Evolutionary conservation across 1,140 invertebrate genomes (phyloP), one percentile per base, ranked within the genome.

Genomic region (Brachystomella parvula): DNA sequence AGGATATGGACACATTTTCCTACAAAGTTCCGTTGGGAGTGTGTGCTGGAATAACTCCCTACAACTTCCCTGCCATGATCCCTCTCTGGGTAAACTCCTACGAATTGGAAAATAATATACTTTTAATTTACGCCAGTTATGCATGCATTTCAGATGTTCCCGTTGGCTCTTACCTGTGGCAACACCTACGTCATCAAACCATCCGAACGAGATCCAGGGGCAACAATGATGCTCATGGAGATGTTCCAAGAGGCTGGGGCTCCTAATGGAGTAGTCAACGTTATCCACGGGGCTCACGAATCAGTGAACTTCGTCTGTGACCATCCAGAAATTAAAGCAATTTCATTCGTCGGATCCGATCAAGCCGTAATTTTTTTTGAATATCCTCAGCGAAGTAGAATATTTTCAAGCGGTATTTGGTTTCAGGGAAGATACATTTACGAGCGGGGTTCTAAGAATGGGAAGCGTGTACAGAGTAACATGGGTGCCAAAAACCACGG

Each of bases 401-500:
- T 33, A 19, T n/a, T n/a, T n/a, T n/a, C n/a, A n/a, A n/a, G n/a
- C n/a, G n/a, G n/a, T 35, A 19, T 47, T 60, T 9, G 17, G 30
- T 47, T 32, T 53, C 49, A 89, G 87, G 96, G 96, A 32, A 89
- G 92, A 79, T 91, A 99, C 75, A 99, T 99, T 75, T 99, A 98
- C 78, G 86, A 90, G 73, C 82, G 92, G 72, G 94, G 92, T 57
- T 89, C 87, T 12, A 85, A 85, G 73, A 86, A 87, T 76, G 94
- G 96, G 17, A 99, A 99, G 78, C 84, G 96, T 49, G 94, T 99
- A 0, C 96, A 99, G 79, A 92, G 90, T 57, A 98, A 99, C 77
- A 95, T 98, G 92, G 96, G 96, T 26, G 96, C 97, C 1, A 99
- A 99, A 80, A 99, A 99, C 78, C 97, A 99, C 78, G 96, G 96